Conservation (phyloP, 2,797 vertebrate genomes). For the Gymnoscopelus braueri region DNA sequence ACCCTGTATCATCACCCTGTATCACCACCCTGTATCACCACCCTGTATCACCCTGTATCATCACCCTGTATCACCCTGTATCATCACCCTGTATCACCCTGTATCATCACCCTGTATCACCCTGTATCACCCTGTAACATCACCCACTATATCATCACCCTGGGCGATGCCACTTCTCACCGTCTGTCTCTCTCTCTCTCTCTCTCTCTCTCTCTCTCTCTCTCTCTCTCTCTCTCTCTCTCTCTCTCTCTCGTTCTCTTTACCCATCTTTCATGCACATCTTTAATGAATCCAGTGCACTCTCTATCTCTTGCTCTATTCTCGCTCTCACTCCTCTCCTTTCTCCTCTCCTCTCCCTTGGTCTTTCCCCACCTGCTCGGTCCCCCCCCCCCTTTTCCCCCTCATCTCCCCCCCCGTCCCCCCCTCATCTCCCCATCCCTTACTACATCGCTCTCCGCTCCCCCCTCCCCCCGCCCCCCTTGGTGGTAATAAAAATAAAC, state of each 20-base stretch:
- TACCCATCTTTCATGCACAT: no score
- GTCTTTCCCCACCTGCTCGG: not conserved
- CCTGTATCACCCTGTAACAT: no score
- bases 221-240: constrained; percentile 38
- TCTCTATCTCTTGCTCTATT: constrained; percentile 4
- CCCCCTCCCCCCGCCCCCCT: constrained; percentile 44
- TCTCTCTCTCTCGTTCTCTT: constrained; percentile 38
- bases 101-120: no score
- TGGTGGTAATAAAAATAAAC: constrained; percentile 76
- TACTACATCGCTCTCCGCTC: not conserved
- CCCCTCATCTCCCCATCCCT: constrained; percentile 15
- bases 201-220: constrained; percentile 27
- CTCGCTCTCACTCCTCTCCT: constrained; percentile 13
- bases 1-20: no score
- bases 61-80: no score
- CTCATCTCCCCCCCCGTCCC: not conserved
- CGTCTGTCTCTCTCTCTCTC: not conserved
- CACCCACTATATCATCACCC: no score
- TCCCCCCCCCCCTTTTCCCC: not conserved
- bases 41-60: no score
- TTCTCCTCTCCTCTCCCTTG: not conserved
- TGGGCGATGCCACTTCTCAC: not conserved
- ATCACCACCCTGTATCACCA: no score
- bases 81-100: no score
- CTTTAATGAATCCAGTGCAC: no score